These are phyloP conservation scores for Drosophila incognita DNA, from an alignment of 2,888 invertebrate species.

Conservation along the genomic window DNA sequence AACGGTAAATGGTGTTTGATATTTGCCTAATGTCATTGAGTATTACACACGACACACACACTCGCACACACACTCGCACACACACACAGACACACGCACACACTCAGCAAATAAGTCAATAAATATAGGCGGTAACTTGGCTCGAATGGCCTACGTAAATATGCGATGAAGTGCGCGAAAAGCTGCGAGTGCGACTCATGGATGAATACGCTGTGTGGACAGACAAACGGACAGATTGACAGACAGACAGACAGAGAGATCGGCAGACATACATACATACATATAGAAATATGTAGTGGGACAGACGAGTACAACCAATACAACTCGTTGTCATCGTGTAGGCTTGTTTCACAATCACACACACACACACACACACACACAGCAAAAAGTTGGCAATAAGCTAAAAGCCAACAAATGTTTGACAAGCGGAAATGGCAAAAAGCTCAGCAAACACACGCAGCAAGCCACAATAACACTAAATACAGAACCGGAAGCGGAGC, in stretches of 20 bases:
- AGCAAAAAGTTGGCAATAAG: conserved; percentile 67
- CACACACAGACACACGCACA: conserved; percentile 20
- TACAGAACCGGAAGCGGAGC: conserved; percentile 20
- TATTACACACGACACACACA: conserved; percentile 29
- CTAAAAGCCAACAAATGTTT: conserved; percentile 79
- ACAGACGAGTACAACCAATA: conserved; percentile 44
- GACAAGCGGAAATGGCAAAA: conserved; percentile 76
- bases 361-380: conserved; percentile 26
- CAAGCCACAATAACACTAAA: conserved; percentile 27
- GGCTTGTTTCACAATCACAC: conserved; percentile 68
- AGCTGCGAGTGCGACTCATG: conserved; percentile 50
- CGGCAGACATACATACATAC: conserved; percentile 12
- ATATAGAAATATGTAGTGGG: conserved; percentile 26
- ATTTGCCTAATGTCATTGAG: conserved; percentile 64
- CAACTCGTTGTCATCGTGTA: conserved; percentile 62
- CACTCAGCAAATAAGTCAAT: conserved; percentile 74
- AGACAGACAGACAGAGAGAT: conserved; percentile 2
- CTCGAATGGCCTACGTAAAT: conserved; percentile 76
- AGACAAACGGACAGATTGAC: conserved; percentile 9
- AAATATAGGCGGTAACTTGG: conserved; percentile 80
- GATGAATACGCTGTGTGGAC: conserved; percentile 45
- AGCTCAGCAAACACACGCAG: conserved; percentile 49
- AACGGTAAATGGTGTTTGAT: conserved; percentile 77
- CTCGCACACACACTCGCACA: conserved; percentile 10
- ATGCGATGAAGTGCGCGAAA: conserved; percentile 72